Conservation (phyloP, 2,113 vertebrate genomes). For the Zapornia atra region DNA sequence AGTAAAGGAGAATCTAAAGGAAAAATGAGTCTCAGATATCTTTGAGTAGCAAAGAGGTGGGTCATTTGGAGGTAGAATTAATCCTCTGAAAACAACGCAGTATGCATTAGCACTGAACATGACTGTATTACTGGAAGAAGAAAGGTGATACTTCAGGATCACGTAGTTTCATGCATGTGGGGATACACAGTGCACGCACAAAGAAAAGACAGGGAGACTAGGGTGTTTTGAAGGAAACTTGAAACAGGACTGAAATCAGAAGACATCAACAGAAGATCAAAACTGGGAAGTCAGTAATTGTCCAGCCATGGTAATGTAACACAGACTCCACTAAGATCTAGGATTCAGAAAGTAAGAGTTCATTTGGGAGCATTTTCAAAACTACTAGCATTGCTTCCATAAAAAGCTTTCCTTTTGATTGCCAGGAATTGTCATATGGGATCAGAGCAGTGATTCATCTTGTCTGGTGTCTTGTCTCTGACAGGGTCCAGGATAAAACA, state of each 20-base stretch:
- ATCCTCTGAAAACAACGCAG: not conserved
- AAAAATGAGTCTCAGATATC: not conserved
- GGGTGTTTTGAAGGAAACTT: not conserved
- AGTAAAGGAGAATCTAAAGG: not conserved
- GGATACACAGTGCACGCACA: not conserved
- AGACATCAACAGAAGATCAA: not conserved
- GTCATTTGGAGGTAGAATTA: not conserved
- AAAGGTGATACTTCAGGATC: not conserved
- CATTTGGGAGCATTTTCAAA: not conserved
- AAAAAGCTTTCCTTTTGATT: not conserved
- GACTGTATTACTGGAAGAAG: not conserved
- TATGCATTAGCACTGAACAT: not conserved
- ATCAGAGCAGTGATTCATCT: not conserved
- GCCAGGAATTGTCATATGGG: not conserved
- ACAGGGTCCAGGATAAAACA: not conserved
- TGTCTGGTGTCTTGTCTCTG: not conserved
- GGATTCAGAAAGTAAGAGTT: not conserved
- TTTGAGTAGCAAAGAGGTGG: not conserved
- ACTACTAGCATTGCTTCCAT: not conserved
- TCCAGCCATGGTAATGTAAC: not conserved
- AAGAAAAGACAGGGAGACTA: not conserved
- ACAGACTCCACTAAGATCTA: not conserved
- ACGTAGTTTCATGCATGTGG: not conserved
- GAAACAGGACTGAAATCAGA: not conserved
- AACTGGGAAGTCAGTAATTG: not conserved